A percentile compares a stretch with the other conserved stretches of the same genome.
phyloP scores from a whole-genome alignment of 2,113 vertebrate genomes.

The Oryzias curvinotus region DNA sequence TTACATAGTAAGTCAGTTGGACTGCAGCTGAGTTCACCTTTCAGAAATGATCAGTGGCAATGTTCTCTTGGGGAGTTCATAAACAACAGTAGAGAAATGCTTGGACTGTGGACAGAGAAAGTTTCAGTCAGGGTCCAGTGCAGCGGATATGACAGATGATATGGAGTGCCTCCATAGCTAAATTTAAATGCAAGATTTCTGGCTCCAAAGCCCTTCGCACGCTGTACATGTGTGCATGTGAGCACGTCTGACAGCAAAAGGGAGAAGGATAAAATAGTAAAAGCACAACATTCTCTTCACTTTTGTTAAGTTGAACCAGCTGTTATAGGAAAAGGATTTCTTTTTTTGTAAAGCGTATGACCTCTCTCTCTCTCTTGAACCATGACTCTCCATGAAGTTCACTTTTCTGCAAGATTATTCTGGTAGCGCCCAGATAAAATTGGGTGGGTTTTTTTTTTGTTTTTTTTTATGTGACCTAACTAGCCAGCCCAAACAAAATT shows the following conservation, averaged over 20 bases:
- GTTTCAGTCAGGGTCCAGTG: slow-evolving; percentile 63
- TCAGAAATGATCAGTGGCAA: slow-evolving; percentile 12
- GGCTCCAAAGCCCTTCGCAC: slow-evolving; percentile 30
- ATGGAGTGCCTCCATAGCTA: slow-evolving; percentile 64
- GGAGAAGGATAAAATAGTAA: slow-evolving; percentile 48
- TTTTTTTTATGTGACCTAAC: slow-evolving; percentile 4
- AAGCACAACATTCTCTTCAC: slow-evolving; percentile 31
- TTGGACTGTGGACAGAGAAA: slow-evolving; percentile 68
- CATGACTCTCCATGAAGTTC: too few species aligned
- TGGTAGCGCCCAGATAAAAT: too few species aligned
- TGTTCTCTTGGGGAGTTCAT: slow-evolving; percentile 50
- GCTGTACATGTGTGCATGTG: neutral
- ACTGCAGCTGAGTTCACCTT: slow-evolving; percentile 12
- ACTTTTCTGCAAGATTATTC: too few species aligned
- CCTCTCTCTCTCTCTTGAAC: too few species aligned
- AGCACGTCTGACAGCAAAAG: slow-evolving; percentile 34
- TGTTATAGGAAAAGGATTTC: slow-evolving; percentile 22
- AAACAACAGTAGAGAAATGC: slow-evolving; percentile 67
- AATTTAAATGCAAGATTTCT: slow-evolving; percentile 72
- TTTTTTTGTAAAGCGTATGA: too few species aligned
- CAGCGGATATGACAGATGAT: slow-evolving; percentile 75
- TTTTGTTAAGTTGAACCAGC: slow-evolving; percentile 56
- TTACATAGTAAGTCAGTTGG: neutral
- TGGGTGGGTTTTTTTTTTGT: neutral
- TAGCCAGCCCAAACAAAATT: slow-evolving; percentile 24